Percentiles rank a stretch among this genome's conserved stretches.
phyloP scores from a whole-genome alignment of 2,113 vertebrate genomes.

The Hassar affinis region DNA sequence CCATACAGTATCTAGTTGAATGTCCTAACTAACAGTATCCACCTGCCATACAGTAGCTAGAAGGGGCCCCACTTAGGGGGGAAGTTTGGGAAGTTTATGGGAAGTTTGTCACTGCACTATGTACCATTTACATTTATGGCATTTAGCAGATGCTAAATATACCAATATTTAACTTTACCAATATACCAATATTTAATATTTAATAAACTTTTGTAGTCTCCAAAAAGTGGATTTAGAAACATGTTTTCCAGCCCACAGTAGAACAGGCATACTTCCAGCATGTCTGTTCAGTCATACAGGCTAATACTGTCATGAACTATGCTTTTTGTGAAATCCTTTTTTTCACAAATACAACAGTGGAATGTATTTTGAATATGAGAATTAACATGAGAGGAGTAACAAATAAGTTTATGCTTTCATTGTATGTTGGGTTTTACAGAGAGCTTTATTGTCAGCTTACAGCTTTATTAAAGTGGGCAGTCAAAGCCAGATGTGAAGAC shows the following conservation, averaged over 20 bases:
- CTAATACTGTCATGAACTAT: neutral
- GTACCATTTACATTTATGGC: too few relatives aligned
- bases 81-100: too few relatives aligned
- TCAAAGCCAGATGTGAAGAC: conserved; percentile 11
- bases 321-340: neutral
- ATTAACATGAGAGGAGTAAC: neutral
- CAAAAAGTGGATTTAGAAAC: neutral
- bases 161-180: too few relatives aligned
- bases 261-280: neutral
- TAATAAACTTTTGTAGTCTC: neutral
- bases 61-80: too few relatives aligned
- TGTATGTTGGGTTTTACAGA: neutral
- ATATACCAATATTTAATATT: too few relatives aligned
- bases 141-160: too few relatives aligned
- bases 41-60: too few relatives aligned
- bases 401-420: neutral
- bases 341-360: neutral
- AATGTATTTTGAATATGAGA: neutral
- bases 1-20: too few relatives aligned
- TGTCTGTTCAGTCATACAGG: neutral
- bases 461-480: conserved; percentile 17
- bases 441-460: neutral
- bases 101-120: too few relatives aligned
- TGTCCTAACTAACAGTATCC: too few relatives aligned
- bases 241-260: neutral